A percentile compares a stretch with the other conserved stretches of the same genome.
Evolutionary conservation across 2,797 vertebrate species (phyloP).

Genomic region (Gymnopithys bicolor): DNA sequence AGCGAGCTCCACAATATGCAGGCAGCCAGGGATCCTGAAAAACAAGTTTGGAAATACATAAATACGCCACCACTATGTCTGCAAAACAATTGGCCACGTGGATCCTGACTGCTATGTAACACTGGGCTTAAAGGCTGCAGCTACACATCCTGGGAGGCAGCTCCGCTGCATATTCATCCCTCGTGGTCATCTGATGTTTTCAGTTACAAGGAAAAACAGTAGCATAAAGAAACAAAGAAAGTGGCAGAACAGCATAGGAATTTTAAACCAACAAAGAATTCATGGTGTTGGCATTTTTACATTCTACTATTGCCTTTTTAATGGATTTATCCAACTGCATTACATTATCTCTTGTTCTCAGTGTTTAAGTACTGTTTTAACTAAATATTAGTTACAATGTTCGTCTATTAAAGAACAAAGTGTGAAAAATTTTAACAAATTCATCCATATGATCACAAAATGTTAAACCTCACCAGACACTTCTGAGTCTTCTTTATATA

Average conservation of each 20-base stretch:
- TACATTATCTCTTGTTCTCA: not conserved
- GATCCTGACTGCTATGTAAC: not conserved
- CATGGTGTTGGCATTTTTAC: not conserved
- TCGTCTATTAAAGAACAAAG: not conserved
- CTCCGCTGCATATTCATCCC: not conserved
- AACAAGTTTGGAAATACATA: constrained; percentile 56
- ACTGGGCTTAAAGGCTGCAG: constrained; percentile 11
- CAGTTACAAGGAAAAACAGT: constrained; percentile 15
- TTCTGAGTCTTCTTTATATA: not conserved
- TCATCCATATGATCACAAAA: not conserved
- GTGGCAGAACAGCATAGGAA: constrained; percentile 16
- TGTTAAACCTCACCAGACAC: not conserved
- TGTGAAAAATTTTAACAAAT: not conserved
- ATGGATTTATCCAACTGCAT: not conserved
- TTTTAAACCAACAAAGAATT: constrained; percentile 35
- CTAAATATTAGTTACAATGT: not conserved
- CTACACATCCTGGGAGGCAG: constrained; percentile 2
- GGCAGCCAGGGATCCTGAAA: constrained; percentile 50
- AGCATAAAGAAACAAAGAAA: constrained; percentile 41
- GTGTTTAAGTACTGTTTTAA: not conserved
- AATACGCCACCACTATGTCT: constrained; percentile 26
- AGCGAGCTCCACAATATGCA: not conserved
- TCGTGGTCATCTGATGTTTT: constrained; percentile 44
- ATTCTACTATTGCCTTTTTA: not conserved
- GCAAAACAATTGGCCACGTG: constrained; percentile 37